These are phyloP conservation scores for Coregonus sp. DNA, from an alignment of 2,797 vertebrate genomes.

Conservation along the genomic window DNA sequence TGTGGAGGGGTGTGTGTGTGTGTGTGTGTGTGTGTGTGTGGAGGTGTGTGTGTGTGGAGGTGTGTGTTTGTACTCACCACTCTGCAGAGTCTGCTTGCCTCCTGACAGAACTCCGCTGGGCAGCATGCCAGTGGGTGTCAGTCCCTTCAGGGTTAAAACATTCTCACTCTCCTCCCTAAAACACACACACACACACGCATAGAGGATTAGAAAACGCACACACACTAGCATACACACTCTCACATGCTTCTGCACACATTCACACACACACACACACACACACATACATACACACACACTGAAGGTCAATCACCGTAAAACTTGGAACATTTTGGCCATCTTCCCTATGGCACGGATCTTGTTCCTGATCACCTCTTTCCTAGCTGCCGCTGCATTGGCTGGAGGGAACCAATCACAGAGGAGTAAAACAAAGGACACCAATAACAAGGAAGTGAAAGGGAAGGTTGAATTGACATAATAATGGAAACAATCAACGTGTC, in stretches of 20 bases:
- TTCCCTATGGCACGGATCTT: conserved; percentile 84
- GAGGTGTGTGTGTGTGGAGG: conserved; percentile 15
- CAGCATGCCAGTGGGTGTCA: conserved; percentile 84
- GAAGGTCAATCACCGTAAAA: conserved; percentile 61
- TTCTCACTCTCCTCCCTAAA: conserved; percentile 84
- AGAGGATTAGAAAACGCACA: conserved; percentile 22
- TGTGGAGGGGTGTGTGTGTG: not conserved
- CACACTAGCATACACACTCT: conserved; percentile 18
- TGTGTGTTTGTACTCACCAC: conserved; percentile 67
- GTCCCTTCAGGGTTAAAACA: conserved; percentile 82
- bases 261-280: not conserved
- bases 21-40: conserved; percentile 14
- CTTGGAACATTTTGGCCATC: conserved; percentile 84
- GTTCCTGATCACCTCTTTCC: conserved; percentile 85
- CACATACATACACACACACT: not conserved
- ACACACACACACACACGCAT: conserved; percentile 18
- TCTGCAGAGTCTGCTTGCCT: conserved; percentile 83
- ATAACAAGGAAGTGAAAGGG: not conserved
- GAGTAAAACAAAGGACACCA: not conserved
- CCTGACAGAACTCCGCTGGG: conserved; percentile 82
- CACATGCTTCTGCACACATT: not conserved
- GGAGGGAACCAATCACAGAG: conserved; percentile 5
- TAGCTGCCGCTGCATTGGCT: conserved; percentile 81
- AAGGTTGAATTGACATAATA: not conserved
- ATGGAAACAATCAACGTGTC: conserved; percentile 28